A percentile compares a stretch with the other conserved stretches of the same genome.
Conservation (phyloP, 2,797 vertebrate genomes). For the Echeneis naucrates region DNA sequence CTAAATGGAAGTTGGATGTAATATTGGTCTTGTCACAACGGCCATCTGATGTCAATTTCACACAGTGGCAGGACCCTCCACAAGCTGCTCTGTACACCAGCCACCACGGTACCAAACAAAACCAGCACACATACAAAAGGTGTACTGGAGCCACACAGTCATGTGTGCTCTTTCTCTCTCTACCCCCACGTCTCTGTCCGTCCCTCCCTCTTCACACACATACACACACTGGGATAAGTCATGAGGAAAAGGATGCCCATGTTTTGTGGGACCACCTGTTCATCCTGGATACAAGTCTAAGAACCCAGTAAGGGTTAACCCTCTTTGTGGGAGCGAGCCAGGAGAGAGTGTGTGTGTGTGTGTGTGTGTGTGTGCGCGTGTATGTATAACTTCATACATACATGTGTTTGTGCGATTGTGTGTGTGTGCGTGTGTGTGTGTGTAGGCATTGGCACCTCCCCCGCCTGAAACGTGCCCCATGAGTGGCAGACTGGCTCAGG, state of each 20-base stretch:
- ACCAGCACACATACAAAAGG: slow-evolving; percentile 52
- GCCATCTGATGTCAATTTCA: slow-evolving; percentile 82
- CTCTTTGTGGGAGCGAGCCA: slow-evolving; percentile 75
- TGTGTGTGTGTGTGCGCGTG: background rate
- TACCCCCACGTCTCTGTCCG: slow-evolving; percentile 29
- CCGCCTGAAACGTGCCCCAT: slow-evolving; percentile 80
- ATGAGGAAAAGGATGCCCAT: slow-evolving; percentile 84
- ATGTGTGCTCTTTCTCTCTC: slow-evolving; percentile 19
- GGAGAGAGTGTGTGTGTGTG: slow-evolving; percentile 46
- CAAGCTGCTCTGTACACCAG: slow-evolving; percentile 72
- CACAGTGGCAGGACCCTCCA: slow-evolving; percentile 73
- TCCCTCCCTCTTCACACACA: slow-evolving; percentile 39
- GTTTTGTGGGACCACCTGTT: slow-evolving; percentile 86
- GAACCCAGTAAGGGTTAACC: slow-evolving; percentile 83
- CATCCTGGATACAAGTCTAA: slow-evolving; percentile 83
- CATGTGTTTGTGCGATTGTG: slow-evolving; percentile 34
- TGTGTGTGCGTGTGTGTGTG: slow-evolving; percentile 27
- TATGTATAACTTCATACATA: slow-evolving; percentile 24
- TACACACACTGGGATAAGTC: slow-evolving; percentile 77
- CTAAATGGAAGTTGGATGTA: slow-evolving; percentile 77
- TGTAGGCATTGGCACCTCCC: slow-evolving; percentile 70
- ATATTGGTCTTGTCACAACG: slow-evolving; percentile 75
- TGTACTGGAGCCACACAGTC: slow-evolving; percentile 31
- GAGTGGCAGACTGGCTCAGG: slow-evolving; percentile 84
- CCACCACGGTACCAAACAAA: slow-evolving; percentile 63